These are phyloP conservation scores for Zaprionus camerounensis DNA, from an alignment of 1,140 invertebrate species.

Conservation along the genomic window DNA sequence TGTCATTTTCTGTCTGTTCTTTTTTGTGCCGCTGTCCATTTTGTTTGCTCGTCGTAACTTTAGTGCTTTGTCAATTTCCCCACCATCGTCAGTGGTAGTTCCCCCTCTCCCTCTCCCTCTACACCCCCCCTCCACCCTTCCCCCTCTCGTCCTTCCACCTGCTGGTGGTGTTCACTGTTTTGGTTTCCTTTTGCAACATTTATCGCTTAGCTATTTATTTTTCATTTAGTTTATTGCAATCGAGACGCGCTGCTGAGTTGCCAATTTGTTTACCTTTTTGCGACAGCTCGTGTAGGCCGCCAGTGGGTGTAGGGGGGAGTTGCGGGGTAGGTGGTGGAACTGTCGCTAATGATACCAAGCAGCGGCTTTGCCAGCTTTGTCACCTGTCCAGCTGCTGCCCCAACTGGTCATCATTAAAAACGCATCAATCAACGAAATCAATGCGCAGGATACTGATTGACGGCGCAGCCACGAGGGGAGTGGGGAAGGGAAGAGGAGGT, in stretches of 20 bases:
- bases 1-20: constrained; percentile 51
- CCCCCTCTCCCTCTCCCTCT: background rate
- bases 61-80: constrained; percentile 37
- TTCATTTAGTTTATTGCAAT: constrained; percentile 77
- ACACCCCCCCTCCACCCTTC: background rate
- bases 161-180: background rate
- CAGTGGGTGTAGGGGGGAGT: background rate
- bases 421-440: constrained; percentile 75
- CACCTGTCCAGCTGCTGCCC: constrained; percentile 9
- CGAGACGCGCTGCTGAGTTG: constrained; percentile 46
- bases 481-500: background rate
- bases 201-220: constrained; percentile 68
- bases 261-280: constrained; percentile 51
- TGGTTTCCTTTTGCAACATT: constrained; percentile 13
- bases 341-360: constrained; percentile 57
- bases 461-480: background rate
- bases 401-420: constrained; percentile 61
- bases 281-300: constrained; percentile 4
- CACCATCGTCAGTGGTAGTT: constrained; percentile 31
- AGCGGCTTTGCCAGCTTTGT: constrained; percentile 22
- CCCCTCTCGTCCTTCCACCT: background rate
- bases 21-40: constrained; percentile 41
- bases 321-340: no score
- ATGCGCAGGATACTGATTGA: constrained; percentile 58
- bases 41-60: constrained; percentile 37